Percentiles rank a stretch among this genome's conserved stretches.
These are phyloP conservation scores for Pollenia labialis DNA, from an alignment of 2,888 invertebrate species.

Conservation along the genomic window DNA sequence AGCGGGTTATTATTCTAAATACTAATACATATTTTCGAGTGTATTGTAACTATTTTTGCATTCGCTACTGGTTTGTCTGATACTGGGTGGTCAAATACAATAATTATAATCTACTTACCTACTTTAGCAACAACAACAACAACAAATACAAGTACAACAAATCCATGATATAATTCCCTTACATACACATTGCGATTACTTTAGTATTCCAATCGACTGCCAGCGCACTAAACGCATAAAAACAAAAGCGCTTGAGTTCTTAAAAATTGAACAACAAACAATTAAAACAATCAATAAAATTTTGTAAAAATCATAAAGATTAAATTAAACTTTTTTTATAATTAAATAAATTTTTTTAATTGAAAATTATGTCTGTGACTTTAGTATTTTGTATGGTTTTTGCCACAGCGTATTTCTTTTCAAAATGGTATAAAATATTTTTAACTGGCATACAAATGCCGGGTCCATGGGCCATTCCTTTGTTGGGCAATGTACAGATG, in stretches of 20 bases:
- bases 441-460: constrained; percentile 77
- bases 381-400: constrained; percentile 67
- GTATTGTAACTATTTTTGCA: not conserved
- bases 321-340: too few relatives aligned
- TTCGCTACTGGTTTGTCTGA: not conserved
- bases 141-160: not conserved
- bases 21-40: not conserved
- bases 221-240: not conserved
- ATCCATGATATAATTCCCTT: not conserved
- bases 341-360: not conserved
- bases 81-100: not conserved
- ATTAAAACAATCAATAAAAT: constrained; percentile 11
- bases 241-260: not conserved
- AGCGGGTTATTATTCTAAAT: too few relatives aligned
- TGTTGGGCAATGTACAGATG: constrained; percentile 82
- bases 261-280: not conserved
- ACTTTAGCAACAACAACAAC: too few relatives aligned
- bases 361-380: constrained; percentile 65
- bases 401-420: constrained; percentile 68
- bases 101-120: constrained; percentile 7
- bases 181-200: not conserved
- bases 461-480: constrained; percentile 82
- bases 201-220: constrained; percentile 30
- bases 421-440: constrained; percentile 74
- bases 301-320: not conserved